A percentile compares a stretch with the other conserved stretches of the same genome.
phyloP scores from a whole-genome alignment of 1,140 invertebrate species.

The Leptinotarsa lineolata region DNA sequence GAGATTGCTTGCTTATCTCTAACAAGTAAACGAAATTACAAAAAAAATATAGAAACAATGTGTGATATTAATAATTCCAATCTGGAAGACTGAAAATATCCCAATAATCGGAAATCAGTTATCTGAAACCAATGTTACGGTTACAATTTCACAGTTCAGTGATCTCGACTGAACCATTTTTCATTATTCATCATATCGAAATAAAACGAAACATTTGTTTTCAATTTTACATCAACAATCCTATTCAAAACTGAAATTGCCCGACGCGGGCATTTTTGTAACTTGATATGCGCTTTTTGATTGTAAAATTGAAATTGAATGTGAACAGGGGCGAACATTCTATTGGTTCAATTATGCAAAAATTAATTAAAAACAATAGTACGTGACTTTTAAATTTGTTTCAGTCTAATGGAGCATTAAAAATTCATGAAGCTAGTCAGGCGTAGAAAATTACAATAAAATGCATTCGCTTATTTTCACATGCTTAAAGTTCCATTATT shows the following conservation, averaged over 20 bases:
- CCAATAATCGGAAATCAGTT: no score
- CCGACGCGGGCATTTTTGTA: background rate
- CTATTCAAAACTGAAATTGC: background rate
- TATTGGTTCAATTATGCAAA: background rate
- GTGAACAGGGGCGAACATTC: background rate
- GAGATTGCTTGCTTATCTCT: no score
- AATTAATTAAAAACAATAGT: background rate
- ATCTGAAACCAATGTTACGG: background rate
- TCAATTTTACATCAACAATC: slow-evolving; percentile 1
- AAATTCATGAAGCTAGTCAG: background rate
- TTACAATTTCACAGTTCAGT: background rate
- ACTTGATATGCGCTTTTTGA: background rate
- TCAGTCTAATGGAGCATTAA: background rate
- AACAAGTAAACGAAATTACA: no score
- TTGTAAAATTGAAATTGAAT: background rate
- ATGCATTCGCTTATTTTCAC: no score
- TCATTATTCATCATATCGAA: background rate
- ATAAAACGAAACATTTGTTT: background rate
- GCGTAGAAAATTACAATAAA: background rate
- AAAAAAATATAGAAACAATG: no score
- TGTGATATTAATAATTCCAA: no score
- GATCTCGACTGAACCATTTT: background rate
- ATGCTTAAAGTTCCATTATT: no score
- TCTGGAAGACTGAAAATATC: no score
- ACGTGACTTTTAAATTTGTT: background rate